These are phyloP conservation scores for Ophioninae sp. DNA, from an alignment of 2,888 invertebrate species.

Conservation along the genomic window DNA sequence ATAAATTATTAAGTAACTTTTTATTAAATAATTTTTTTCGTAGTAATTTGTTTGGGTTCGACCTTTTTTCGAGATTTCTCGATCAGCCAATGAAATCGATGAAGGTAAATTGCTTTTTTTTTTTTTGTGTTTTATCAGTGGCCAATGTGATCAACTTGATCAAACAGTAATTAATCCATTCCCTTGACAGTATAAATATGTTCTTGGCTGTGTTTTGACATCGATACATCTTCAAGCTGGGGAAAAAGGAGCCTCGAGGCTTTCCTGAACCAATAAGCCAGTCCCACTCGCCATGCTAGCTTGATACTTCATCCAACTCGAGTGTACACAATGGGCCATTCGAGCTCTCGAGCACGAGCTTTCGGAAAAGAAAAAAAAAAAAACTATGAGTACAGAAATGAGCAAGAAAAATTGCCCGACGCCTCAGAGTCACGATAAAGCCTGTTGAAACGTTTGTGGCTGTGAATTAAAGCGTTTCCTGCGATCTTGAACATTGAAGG, in stretches of 20 bases:
- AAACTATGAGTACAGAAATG: not conserved
- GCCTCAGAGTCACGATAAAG: constrained; percentile 1
- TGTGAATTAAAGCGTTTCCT: constrained; percentile 32
- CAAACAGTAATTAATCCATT: not conserved
- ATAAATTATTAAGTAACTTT: too few species aligned
- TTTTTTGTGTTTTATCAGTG: not conserved
- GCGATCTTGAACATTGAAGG: not conserved
- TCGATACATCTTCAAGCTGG: constrained; percentile 5
- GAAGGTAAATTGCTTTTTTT: not conserved
- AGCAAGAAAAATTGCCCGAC: constrained; percentile 29
- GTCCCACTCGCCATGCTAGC: constrained; percentile 20
- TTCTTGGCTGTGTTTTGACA: not conserved
- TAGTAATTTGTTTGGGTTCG: too few species aligned
- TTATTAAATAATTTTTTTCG: too few species aligned
- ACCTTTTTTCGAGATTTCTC: not conserved
- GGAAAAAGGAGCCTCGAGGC: constrained; percentile 34
- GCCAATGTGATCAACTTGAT: not conserved
- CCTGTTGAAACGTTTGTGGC: constrained; percentile 46
- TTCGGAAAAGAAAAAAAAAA: not conserved
- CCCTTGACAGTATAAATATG: not conserved
- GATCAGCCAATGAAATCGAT: not conserved
- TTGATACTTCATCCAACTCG: not conserved
- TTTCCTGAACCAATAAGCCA: constrained; percentile 51
- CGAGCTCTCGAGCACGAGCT: not conserved
- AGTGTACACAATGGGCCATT: not conserved